Base-by-base conservation (phyloP, 1,140 invertebrate species). In the Vollenhovia emeryi region DNA sequence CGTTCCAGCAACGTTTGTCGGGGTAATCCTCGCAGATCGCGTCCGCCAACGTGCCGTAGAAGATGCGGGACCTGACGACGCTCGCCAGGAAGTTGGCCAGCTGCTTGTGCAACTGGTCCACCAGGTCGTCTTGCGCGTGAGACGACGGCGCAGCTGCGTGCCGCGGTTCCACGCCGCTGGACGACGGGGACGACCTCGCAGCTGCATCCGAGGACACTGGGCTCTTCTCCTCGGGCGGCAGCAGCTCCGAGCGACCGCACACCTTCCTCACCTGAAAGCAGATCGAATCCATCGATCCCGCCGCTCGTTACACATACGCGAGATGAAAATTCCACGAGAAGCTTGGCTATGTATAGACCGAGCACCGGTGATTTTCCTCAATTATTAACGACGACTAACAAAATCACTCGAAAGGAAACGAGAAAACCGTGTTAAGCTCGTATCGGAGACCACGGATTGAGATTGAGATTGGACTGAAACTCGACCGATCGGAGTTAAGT, bases 1-100 rank as follows among this genome's bases (percentile, higher is more conserved):
- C 97, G 91, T 97, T 98, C 97, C 97, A 98, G 92, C 97, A 98
- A 60, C 84, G 89, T 68, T 91, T 92, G 85, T 94, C 92, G 24
- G 93, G 93, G 78, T 95, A 94, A 8, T 96, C 95, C 24, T 95
- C 95, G 92, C 97, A 98, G 48, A 97, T 94, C 50, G 95, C 95
- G 91, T 97, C 97, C 1, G 97, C 96, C 5, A 98, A 92, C 78
- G 96, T 96, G 18, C 95, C 95, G 90, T 97, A 97, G 90, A 97
- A 97, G 66, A 96, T 96, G 85, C 96, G 96, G n/a, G 96, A 97
- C 85, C 96, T 95, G 18, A 95, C 95, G 55, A 97, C 95, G 45
- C 96, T 96, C 3, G 96, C 96, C 45, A 97, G 94, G 92, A 97
- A 97, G 84, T 96, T 96, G 45, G 96, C 95, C 52, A 97, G 95